A percentile compares a stretch with the other conserved stretches of the same genome.
Evolutionary conservation across 2,888 invertebrate species (phyloP).

Genomic region (Antitype chi): DNA sequence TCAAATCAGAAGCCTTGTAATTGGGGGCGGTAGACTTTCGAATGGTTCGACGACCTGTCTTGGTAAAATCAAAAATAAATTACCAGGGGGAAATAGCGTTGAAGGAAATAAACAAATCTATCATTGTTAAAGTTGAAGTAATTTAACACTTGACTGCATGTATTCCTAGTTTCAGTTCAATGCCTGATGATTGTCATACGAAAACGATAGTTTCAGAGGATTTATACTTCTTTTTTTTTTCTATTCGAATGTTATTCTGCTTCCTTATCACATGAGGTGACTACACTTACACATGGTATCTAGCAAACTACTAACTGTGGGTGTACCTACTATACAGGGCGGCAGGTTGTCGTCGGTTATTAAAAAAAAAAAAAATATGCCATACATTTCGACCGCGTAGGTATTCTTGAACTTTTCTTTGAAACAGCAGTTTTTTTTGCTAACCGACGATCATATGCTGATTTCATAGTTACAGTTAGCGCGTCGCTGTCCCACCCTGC

Average conservation of each 20-base stretch:
- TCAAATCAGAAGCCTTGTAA: constrained; percentile 4
- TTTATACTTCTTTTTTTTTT: neutral
- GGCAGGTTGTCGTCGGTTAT: no score
- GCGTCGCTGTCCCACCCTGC: no score
- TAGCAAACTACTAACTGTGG: neutral
- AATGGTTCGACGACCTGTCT: constrained; percentile 21
- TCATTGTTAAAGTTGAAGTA: neutral
- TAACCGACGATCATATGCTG: neutral
- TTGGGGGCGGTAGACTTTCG: neutral
- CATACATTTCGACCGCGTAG: no score
- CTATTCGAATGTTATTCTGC: neutral
- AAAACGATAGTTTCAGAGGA: neutral
- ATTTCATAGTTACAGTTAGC: neutral
- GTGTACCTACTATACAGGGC: no score
- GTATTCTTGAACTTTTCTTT: no score
- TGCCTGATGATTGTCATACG: neutral
- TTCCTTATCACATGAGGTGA: no score
- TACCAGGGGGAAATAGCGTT: neutral
- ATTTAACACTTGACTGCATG: constrained; percentile 12
- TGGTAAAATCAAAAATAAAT: constrained; percentile 16
- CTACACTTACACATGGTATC: neutral
- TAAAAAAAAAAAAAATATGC: no score
- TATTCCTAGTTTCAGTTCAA: neutral
- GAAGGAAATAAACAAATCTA: constrained; percentile 20
- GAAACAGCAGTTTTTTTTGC: no score